These are phyloP conservation scores for Litocranius walleri DNA, from an alignment of 2,113 vertebrate genomes.

Conservation along the genomic window DNA sequence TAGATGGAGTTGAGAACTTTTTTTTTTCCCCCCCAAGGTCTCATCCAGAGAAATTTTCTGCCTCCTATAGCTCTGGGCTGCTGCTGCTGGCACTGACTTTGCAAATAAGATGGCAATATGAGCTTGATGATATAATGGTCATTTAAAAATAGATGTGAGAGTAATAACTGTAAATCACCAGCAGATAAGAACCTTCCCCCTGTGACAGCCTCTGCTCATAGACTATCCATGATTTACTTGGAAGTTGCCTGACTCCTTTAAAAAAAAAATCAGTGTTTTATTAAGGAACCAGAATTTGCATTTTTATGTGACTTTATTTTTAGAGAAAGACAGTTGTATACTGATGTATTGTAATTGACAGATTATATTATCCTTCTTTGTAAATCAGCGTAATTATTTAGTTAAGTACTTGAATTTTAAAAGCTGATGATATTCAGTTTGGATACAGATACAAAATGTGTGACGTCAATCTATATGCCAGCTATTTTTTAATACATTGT, in stretches of 20 bases:
- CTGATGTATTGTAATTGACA: slow-evolving; percentile 45
- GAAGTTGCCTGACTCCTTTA: neutral
- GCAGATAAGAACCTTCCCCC: neutral
- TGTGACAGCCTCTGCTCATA: neutral
- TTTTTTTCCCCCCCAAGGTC: fast-evolving
- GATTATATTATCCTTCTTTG: slow-evolving; percentile 51
- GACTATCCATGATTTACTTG: neutral
- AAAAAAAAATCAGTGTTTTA: neutral
- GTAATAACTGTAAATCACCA: neutral
- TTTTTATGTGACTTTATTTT: slow-evolving; percentile 39
- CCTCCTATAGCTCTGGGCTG: neutral
- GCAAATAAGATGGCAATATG: neutral
- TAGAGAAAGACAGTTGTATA: slow-evolving; percentile 37
- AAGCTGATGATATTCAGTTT: slow-evolving; percentile 41
- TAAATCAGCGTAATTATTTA: slow-evolving; percentile 51
- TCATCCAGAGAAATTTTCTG: neutral
- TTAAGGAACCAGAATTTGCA: slow-evolving; percentile 25
- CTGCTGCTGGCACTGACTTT: neutral
- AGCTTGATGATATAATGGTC: neutral
- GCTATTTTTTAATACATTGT: neutral
- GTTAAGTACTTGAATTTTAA: slow-evolving; percentile 64
- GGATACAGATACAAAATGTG: slow-evolving; percentile 52
- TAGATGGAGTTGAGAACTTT: neutral
- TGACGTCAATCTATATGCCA: slow-evolving; percentile 51
- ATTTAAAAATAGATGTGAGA: neutral